A percentile compares a stretch with the other conserved stretches of the same genome.
phyloP scores from a whole-genome alignment of 92 coral and sea anemone species.

The Isaurus tuberculatus region DNA sequence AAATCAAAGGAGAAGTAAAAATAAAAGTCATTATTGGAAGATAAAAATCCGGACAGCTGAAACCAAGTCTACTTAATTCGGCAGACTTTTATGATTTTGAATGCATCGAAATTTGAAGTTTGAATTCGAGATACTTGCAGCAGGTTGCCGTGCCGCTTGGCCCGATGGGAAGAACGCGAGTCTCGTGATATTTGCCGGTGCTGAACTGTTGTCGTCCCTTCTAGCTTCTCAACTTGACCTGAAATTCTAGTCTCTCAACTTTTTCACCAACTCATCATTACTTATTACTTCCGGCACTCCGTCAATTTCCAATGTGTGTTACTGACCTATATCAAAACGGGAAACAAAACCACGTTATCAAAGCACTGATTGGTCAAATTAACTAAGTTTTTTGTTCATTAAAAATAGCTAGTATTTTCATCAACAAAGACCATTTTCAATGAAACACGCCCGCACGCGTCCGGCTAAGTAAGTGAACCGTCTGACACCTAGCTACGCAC shows the following conservation, averaged over 20 bases:
- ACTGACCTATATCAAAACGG: constrained; percentile 54
- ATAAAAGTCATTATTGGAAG: constrained; percentile 32
- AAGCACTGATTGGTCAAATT: not conserved
- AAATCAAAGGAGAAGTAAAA: constrained; percentile 40
- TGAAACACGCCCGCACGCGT: no score
- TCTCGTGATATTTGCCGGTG: constrained; percentile 40
- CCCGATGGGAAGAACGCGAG: constrained; percentile 78
- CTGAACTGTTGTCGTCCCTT: constrained; percentile 20
- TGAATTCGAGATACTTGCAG: constrained; percentile 65
- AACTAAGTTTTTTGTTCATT: no score
- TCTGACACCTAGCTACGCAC: no score
- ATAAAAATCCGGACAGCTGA: constrained; percentile 28
- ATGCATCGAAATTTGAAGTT: constrained; percentile 81
- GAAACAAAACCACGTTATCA: not conserved
- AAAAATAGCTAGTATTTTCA: no score
- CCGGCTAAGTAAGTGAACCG: no score
- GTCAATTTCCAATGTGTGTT: constrained; percentile 75
- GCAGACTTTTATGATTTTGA: constrained; percentile 28
- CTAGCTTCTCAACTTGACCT: constrained; percentile 64
- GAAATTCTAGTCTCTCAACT: constrained; percentile 77
- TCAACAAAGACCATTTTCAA: no score
- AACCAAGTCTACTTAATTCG: constrained; percentile 23
- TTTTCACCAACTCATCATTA: constrained; percentile 73
- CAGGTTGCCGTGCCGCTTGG: constrained; percentile 72
- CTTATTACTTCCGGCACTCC: constrained; percentile 62